Evolutionary conservation across 1,140 invertebrate genomes (phyloP), one percentile per base, ranked within the genome.

Genomic region (Asbolus verrucosus): DNA sequence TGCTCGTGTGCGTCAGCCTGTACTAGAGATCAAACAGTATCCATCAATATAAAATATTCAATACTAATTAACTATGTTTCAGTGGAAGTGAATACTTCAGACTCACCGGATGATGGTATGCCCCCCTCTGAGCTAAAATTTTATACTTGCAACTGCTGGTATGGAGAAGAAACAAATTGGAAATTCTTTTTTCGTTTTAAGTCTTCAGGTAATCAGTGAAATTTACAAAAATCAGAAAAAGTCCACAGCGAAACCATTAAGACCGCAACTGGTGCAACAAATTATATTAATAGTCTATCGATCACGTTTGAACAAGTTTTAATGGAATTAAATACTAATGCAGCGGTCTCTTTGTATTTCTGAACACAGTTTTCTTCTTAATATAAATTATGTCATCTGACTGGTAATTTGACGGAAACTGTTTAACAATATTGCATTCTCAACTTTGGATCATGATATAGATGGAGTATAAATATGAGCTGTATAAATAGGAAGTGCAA

Each of bases 281-380:
- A 54, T 54, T 54, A 54, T 54, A 21, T 24, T 54, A 54, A 54
- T 54, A 54, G 46, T 11, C 46, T 4, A 54, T 54, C 19, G 46
- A 54, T 54, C 46, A 54, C 46, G 46, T 54, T 36, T 30, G 9
- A 54, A 54, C 46, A 54, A 27, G 46, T 54, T 54, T 46, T 54
- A 54, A 54, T 54, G 21, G 46, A 54, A 54, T 54, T 54, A 54
- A 54, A 54, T 54, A 54, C 46, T 27, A 54, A 36, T 27, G 24
- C 33, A 63, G 61, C 61, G 61, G 61, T 27, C 61, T 38, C 61
- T 63, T 63, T 63, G 38, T 63, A 14, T 63, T 41, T 63, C 61
- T 41, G 41, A 63, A 63, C n/a, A 21, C 18, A 63, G 61, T 36
- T 16, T 50, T 24, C 43, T 50, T 5, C 16, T 8, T 24, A 8